phyloP scores from a whole-genome alignment of 1,140 invertebrate species.

The Drosophila dunni region DNA sequence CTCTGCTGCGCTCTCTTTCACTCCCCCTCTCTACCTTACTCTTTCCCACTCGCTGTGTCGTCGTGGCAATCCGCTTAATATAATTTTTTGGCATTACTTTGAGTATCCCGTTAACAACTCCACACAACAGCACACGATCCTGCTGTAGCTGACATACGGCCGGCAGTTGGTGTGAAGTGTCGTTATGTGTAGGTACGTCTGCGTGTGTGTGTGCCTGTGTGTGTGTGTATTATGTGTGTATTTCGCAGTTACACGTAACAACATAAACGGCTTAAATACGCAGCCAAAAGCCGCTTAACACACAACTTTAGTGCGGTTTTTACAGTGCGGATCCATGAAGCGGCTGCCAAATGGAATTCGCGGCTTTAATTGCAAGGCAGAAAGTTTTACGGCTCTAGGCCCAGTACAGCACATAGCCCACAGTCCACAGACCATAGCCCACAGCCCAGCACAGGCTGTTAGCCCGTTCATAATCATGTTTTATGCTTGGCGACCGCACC shows the following conservation, averaged over 20 bases:
- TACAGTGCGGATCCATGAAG: not conserved
- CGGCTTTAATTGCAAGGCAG: slow-evolving; percentile 58
- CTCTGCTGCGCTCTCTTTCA: not conserved
- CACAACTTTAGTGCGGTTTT: slow-evolving; percentile 63
- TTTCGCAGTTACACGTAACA: slow-evolving; percentile 57
- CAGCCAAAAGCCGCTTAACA: slow-evolving; percentile 69
- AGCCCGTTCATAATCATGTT: slow-evolving; percentile 57
- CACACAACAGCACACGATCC: slow-evolving; percentile 31
- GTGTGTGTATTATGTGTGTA: slow-evolving; percentile 22
- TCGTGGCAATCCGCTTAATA: slow-evolving; percentile 73
- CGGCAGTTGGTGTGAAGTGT: slow-evolving; percentile 17
- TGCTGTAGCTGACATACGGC: slow-evolving; percentile 48
- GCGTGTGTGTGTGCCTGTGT: slow-evolving; percentile 10
- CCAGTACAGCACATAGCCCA: not conserved
- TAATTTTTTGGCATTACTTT: slow-evolving; percentile 78
- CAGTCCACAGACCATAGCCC: not conserved
- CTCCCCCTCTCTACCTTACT: not conserved
- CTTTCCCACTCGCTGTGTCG: slow-evolving; percentile 10
- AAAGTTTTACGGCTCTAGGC: slow-evolving; percentile 14
- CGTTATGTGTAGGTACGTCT: slow-evolving; percentile 21
- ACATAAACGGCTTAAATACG: slow-evolving; percentile 60
- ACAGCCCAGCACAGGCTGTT: not conserved
- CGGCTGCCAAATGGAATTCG: slow-evolving; percentile 14
- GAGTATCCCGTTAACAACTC: slow-evolving; percentile 46
- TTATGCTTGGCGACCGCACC: slow-evolving; percentile 48